A percentile compares a stretch with the other conserved stretches of the same genome.
phyloP scores from a whole-genome alignment of 2,113 vertebrate genomes.

The Alosa alosa region DNA sequence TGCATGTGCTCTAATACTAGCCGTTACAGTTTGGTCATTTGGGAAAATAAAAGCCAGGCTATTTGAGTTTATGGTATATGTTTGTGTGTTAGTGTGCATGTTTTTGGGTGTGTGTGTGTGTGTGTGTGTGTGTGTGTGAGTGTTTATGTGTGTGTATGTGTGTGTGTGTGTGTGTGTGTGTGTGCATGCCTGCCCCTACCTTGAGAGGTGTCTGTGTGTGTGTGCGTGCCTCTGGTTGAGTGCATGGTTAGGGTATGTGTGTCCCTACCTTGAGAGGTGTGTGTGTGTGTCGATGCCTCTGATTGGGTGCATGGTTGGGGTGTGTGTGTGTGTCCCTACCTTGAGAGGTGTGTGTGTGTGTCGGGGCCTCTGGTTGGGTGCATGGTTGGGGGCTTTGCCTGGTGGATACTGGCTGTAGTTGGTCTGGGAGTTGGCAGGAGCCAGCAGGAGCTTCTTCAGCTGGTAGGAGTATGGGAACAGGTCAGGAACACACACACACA shows the following conservation, averaged over 20 bases:
- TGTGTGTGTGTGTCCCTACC: conserved; percentile 74
- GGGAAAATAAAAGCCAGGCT: no score
- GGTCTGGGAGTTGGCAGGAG: conserved; percentile 97
- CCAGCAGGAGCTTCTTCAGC: conserved; percentile 99
- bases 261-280: no score
- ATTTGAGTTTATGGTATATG: no score
- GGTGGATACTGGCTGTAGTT: conserved; percentile 99
- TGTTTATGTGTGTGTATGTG: no score
- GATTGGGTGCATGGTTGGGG: no score
- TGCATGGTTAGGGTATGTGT: background rate
- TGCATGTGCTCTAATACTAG: no score
- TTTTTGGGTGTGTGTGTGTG: no score
- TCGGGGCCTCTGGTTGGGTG: conserved; percentile 95
- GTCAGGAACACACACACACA: conserved; percentile 18
- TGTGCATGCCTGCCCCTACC: no score
- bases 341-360: conserved; percentile 93
- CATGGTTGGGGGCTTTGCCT: conserved; percentile 94
- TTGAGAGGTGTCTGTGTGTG: conserved; percentile 23
- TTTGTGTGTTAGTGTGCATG: no score
- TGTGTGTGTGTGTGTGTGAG: no score
- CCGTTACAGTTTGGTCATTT: no score
- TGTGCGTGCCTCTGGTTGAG: background rate
- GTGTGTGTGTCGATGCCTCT: conserved; percentile 11
- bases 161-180: no score
- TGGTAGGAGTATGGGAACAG: conserved; percentile 64